These are phyloP conservation scores for Morus bassanus DNA, from an alignment of 2,797 vertebrate genomes.

Conservation along the genomic window DNA sequence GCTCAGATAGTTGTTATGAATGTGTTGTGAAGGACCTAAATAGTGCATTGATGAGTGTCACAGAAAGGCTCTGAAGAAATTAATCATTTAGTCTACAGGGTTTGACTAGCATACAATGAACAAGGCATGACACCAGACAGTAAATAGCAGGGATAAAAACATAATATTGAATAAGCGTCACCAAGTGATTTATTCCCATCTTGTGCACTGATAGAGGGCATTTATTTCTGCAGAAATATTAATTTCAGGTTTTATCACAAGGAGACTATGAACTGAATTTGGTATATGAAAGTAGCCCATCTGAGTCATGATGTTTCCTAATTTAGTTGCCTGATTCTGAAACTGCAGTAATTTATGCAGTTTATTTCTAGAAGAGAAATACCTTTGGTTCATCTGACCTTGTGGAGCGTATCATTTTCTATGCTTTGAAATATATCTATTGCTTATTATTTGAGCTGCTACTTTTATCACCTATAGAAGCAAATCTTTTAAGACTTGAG, in stretches of 20 bases:
- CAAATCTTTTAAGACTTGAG: background rate
- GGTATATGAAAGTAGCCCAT: background rate
- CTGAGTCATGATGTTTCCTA: background rate
- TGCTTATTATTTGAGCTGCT: background rate
- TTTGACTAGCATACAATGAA: background rate
- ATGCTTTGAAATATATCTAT: background rate
- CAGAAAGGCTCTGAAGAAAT: conserved; percentile 2
- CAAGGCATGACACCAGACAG: background rate
- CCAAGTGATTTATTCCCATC: conserved; percentile 13
- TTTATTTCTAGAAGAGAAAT: background rate
- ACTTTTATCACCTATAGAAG: background rate
- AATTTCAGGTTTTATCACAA: background rate
- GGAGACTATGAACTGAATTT: background rate
- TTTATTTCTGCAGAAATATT: background rate
- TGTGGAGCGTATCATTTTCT: background rate
- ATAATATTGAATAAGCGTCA: background rate
- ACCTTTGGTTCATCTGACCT: background rate
- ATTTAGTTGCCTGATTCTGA: background rate
- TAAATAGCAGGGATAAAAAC: background rate
- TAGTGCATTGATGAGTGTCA: background rate
- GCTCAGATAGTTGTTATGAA: conserved; percentile 3
- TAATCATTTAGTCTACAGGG: background rate
- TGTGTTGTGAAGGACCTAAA: conserved; percentile 3
- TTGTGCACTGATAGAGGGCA: background rate
- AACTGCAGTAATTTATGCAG: background rate